phyloP scores from a whole-genome alignment of 1,140 invertebrate genomes.

The Drosophila melanica region DNA sequence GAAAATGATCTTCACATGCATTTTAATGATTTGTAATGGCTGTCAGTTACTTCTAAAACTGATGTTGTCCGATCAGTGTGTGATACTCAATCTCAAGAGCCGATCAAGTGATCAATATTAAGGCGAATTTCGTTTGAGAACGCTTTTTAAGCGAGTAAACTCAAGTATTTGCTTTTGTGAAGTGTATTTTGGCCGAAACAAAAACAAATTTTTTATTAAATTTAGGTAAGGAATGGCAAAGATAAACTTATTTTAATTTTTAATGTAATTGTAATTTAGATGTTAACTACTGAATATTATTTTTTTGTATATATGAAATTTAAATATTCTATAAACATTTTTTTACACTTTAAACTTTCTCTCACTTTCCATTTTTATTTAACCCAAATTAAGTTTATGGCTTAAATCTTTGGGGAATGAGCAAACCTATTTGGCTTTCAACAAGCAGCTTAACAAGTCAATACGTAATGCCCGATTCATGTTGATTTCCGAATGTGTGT shows the following conservation, averaged over 20 bases:
- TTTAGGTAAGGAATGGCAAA: no score
- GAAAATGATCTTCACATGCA: slow-evolving; percentile 31
- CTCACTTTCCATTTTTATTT: background rate
- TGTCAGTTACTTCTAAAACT: slow-evolving; percentile 55
- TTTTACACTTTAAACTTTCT: background rate
- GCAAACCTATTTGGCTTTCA: slow-evolving; percentile 32
- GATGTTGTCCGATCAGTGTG: background rate
- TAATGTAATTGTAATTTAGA: no score
- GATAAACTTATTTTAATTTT: no score
- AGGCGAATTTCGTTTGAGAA: slow-evolving; percentile 21
- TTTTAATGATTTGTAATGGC: slow-evolving; percentile 70
- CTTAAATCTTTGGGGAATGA: slow-evolving; percentile 23
- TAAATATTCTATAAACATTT: no score
- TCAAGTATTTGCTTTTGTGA: slow-evolving; percentile 3
- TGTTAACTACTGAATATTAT: no score
- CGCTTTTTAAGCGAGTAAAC: background rate
- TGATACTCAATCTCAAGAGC: slow-evolving; percentile 11
- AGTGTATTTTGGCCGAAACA: no score
- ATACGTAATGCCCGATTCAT: background rate
- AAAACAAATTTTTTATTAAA: no score
- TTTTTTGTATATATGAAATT: no score
- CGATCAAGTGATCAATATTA: slow-evolving; percentile 36
- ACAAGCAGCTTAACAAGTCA: slow-evolving; percentile 49
- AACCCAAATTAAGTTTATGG: slow-evolving; percentile 21
- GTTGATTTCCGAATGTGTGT: slow-evolving; percentile 50